Conservation (phyloP, 1,140 invertebrate species). For the Leptinotarsa undecemlineata region DNA sequence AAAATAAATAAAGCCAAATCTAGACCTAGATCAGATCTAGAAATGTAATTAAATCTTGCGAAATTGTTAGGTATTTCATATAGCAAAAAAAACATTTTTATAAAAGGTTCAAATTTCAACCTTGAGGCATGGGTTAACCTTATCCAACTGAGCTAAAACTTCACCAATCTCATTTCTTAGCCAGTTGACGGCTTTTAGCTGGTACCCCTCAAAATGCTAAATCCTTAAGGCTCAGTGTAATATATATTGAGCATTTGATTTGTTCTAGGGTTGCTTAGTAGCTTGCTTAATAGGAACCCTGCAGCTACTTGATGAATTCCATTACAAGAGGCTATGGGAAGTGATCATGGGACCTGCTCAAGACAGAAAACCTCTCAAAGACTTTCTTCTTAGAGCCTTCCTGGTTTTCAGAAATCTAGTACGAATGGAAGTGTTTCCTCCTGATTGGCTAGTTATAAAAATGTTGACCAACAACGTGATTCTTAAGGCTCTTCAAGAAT, state of each 20-base stretch:
- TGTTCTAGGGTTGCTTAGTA: conserved; percentile 76
- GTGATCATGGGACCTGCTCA: conserved; percentile 65
- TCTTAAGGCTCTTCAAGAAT: conserved; percentile 80
- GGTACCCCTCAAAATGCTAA: not conserved
- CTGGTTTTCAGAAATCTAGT: conserved; percentile 86
- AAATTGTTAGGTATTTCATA: too few species aligned
- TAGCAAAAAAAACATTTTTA: too few species aligned
- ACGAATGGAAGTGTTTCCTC: conserved; percentile 81
- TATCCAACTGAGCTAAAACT: too few species aligned
- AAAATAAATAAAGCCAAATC: too few species aligned
- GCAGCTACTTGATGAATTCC: conserved; percentile 83
- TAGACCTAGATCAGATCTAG: too few species aligned
- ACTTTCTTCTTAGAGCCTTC: conserved; percentile 88
- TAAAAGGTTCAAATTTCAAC: too few species aligned
- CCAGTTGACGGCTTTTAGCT: not conserved
- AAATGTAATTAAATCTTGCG: too few species aligned
- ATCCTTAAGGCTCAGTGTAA: not conserved
- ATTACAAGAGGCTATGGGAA: conserved; percentile 88
- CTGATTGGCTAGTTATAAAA: conserved; percentile 92
- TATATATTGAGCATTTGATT: conserved; percentile 20
- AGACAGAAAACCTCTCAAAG: conserved; percentile 77
- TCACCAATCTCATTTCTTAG: too few species aligned
- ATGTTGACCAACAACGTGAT: conserved; percentile 90
- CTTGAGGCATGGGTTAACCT: too few species aligned
- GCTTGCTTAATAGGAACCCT: conserved; percentile 83